A percentile compares a stretch with the other conserved stretches of the same genome.
Evolutionary conservation across 2,888 invertebrate genomes (phyloP).

Genomic region (Rhimphoctona megacephalus): DNA sequence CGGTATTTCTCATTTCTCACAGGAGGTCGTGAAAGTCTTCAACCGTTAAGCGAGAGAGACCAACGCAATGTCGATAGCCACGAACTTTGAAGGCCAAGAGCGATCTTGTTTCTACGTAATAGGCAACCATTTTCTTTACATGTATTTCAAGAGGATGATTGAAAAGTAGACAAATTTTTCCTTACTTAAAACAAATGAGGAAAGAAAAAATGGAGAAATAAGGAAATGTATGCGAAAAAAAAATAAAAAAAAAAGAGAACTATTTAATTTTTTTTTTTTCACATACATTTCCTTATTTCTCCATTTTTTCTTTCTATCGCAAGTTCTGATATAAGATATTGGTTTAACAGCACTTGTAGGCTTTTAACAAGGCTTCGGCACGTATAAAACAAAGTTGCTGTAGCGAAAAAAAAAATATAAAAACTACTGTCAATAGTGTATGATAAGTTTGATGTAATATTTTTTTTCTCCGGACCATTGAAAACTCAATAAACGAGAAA

Average conservation of each 20-base stretch:
- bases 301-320: no score
- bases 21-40: constrained; percentile 15
- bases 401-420: not conserved
- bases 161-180: not conserved
- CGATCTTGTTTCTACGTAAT: constrained; percentile 25
- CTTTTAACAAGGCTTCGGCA: constrained; percentile 51
- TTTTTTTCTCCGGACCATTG: no score
- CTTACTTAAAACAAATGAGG: not conserved
- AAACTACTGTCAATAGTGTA: not conserved
- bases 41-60: constrained; percentile 43
- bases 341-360: constrained; percentile 49
- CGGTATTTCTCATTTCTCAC: constrained; percentile 12
- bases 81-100: constrained; percentile 47
- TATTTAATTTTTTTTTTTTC: no score
- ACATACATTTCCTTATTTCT: no score
- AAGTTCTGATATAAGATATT: constrained; percentile 14
- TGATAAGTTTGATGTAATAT: not conserved
- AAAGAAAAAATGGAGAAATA: constrained; percentile 1
- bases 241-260: constrained; percentile 29
- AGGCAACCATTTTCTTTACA: constrained; percentile 7
- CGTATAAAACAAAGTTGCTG: constrained; percentile 7
- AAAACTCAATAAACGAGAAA: no score
- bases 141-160: not conserved
- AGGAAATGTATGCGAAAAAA: not conserved
- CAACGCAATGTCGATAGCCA: constrained; percentile 44